Base-by-base conservation (phyloP, 2,888 invertebrate genomes). In the Neocrepidodera transversa region DNA sequence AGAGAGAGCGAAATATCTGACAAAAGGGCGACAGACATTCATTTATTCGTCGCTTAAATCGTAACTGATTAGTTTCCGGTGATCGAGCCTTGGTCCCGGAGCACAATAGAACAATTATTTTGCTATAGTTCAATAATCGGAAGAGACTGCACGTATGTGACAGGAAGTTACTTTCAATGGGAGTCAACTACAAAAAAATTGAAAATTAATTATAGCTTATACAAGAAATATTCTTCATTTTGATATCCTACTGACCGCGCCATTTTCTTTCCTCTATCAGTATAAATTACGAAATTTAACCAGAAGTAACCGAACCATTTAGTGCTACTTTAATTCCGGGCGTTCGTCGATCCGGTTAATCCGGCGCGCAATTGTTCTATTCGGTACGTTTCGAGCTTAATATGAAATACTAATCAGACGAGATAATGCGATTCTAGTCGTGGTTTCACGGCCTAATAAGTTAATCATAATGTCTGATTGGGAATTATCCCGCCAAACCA, bases 11-110 rank as follows among this genome's bases (percentile, higher is more conserved):
- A 10, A 11, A n/a, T 42, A 42, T 10, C 8, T 17, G 50, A 43
- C 36, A 43, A 52, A 45, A 52, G n/a, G n/a, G 47, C 32, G 47
- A 36, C 40, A 43, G 40, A 30, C 51, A 47, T 60, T 48, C 52
- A 53, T 51, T 56, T 47, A 56, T 60, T 51, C 47, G 40, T 23
- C 60, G 52, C 50, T 56, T 58, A 60, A 62, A 65, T 65, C 49
- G 58, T 60, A 60, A 55, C 60, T 74, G 74, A 76, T 75, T 76
- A 75, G 74, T 72, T 76, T 76, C 75, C 75, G 74, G 60, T 64
- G 53, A 59, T 49, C 20, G 45, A 58, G 20, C 58, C 47, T 58
- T 52, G 65, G 71, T 68, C 68, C 59, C n/a, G n/a, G 49, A 62
- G 49, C 64, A 73, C 72, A 74, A 74, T 72, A 67, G 72, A 68